These are phyloP conservation scores for Megaleporinus macrocephalus DNA, from an alignment of 2,113 vertebrate genomes.

Conservation along the genomic window DNA sequence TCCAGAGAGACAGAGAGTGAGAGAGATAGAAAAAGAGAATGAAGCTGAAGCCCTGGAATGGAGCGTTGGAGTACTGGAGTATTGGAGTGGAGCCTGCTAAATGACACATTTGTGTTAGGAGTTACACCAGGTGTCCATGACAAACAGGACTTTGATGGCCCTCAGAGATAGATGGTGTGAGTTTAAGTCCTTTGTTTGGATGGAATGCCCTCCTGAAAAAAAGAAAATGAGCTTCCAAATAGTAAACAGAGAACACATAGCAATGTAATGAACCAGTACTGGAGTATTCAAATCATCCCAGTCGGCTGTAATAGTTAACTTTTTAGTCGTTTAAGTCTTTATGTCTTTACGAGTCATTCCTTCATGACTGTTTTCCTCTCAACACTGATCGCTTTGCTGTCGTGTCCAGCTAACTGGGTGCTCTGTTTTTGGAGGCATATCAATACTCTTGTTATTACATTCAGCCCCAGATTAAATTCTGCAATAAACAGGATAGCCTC, in stretches of 20 bases:
- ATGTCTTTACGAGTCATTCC: no score
- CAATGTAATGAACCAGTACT: no score
- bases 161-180: background rate
- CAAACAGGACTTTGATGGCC: slow-evolving; percentile 11
- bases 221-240: no score
- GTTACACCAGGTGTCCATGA: slow-evolving; percentile 31
- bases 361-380: background rate
- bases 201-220: no score
- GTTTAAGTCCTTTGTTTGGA: no score
- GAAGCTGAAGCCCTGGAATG: background rate
- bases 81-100: slow-evolving; percentile 10
- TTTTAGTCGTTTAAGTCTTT: no score
- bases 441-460: background rate
- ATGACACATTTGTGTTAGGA: slow-evolving; percentile 42
- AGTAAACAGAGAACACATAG: no score
- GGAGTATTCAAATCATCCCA: no score
- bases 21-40: background rate
- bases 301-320: no score
- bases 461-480: background rate
- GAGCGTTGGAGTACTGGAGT: no score
- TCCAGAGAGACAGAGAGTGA: background rate
- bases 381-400: no score
- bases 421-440: background rate
- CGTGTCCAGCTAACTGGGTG: background rate
- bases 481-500: background rate